Base-by-base conservation (phyloP, 30 jellyfish, hydroid and myxozoan species). In the Clytia hemisphaerica region DNA sequence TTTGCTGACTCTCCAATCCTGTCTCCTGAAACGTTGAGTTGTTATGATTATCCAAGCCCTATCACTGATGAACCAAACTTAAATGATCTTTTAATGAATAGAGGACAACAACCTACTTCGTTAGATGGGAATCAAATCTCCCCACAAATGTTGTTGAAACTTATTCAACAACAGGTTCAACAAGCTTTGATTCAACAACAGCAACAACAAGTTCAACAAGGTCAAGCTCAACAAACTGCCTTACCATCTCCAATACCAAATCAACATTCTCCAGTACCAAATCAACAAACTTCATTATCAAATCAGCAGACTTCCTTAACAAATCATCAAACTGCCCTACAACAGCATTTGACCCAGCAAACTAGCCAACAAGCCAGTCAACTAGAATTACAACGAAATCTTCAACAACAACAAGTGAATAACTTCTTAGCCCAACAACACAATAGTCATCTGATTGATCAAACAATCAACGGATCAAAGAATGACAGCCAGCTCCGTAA, bases 131-230 rank as follows among this genome's bases (percentile, higher is more conserved):
- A 48, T 18, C 21, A 9, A 48, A 6, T 48, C 21, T 18, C 27
- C 3, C 9, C 6, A 19, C 26, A 3, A 22, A 19, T 18, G n/a
- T n/a, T n/a, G n/a, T n/a, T n/a, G n/a, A n/a, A n/a, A n/a, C n/a
- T n/a, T n/a, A n/a, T n/a, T n/a, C n/a, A n/a, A n/a, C 81, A 69
- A 18, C 77, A 49, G 22, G 71, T 45, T 69, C 81, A 69, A 25
- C 81, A 42, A 22, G 36, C 73, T 45, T 50, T 33, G 33, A 30
- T 45, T 25, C 81, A 69, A 54, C 81, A 69, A 54, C 81, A 69
- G 1, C 81, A 69, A 50, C 81, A 19, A 28, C 81, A 69, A 37
- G 1, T 3, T 3, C 0, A 21, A 25, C 79, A 67, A 69, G n/a
- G n/a, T n/a, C 81, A 69, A 69, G 46, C 22, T 0, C 81, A 49